These are phyloP conservation scores for Polyommatus iphigenia DNA, from an alignment of 2,888 invertebrate genomes.

Conservation along the genomic window DNA sequence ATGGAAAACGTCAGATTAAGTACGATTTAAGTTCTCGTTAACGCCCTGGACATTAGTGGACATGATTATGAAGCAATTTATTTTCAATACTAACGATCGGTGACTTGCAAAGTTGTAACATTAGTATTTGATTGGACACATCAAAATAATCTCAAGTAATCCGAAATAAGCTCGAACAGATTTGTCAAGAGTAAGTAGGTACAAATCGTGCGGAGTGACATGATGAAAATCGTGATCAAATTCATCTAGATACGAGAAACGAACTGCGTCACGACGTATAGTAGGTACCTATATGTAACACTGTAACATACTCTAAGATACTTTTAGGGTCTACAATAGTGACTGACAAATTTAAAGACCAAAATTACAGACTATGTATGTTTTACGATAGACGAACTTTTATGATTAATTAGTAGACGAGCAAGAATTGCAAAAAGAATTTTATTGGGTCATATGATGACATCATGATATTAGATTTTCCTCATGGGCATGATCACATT, in stretches of 20 bases:
- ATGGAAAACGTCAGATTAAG: not conserved
- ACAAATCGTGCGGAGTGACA: slow-evolving; percentile 4
- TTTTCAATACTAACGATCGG: not conserved
- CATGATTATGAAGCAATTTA: not conserved
- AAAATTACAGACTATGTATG: not conserved
- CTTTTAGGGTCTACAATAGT: not conserved
- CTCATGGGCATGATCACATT: no score
- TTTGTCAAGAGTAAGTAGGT: slow-evolving; percentile 24
- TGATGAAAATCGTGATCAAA: slow-evolving; percentile 19
- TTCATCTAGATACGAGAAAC: slow-evolving; percentile 21
- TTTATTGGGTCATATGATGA: no score
- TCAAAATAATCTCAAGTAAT: slow-evolving; percentile 4
- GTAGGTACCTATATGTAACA: not conserved
- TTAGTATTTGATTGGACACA: not conserved
- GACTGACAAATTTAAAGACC: not conserved
- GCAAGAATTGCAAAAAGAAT: no score
- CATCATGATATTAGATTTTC: no score
- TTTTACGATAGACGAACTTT: no score
- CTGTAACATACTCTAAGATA: not conserved
- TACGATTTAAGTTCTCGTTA: not conserved
- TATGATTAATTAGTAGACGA: no score
- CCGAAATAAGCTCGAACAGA: not conserved
- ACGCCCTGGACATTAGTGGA: not conserved
- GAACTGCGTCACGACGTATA: not conserved
- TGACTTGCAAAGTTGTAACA: slow-evolving; percentile 4